phyloP scores from a whole-genome alignment of 1,140 invertebrate species.

The Rhagoletis zephyria region DNA sequence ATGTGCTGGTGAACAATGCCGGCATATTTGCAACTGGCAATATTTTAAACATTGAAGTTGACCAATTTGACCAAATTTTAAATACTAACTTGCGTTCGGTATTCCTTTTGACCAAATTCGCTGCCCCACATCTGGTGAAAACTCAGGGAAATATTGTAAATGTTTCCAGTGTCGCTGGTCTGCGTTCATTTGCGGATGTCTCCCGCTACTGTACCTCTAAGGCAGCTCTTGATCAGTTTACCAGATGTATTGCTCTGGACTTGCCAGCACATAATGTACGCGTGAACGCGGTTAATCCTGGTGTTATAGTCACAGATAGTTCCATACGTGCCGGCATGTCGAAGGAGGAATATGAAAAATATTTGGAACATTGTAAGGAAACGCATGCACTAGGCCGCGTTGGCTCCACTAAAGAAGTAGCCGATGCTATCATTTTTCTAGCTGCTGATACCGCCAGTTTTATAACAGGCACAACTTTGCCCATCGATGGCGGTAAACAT shows the following conservation, averaged over 20 bases:
- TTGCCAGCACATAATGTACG: slow-evolving; percentile 78
- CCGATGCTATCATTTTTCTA: slow-evolving; percentile 83
- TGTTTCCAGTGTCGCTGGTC: slow-evolving; percentile 83
- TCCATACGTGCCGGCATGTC: slow-evolving; percentile 83
- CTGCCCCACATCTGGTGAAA: slow-evolving; percentile 82
- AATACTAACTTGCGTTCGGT: slow-evolving; percentile 83
- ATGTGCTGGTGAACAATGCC: slow-evolving; percentile 85
- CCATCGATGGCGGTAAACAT: slow-evolving; percentile 82
- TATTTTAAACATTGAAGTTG: slow-evolving; percentile 82
- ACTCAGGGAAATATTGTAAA: slow-evolving; percentile 87
- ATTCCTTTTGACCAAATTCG: slow-evolving; percentile 83
- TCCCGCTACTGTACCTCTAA: slow-evolving; percentile 86
- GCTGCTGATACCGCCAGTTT: slow-evolving; percentile 84
- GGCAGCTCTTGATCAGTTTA: slow-evolving; percentile 86
- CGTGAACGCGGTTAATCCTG: slow-evolving; percentile 85
- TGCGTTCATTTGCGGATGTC: slow-evolving; percentile 78
- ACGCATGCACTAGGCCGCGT: slow-evolving; percentile 85
- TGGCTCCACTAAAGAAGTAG: slow-evolving; percentile 82
- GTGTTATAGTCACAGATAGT: slow-evolving; percentile 82
- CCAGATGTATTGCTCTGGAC: slow-evolving; percentile 81
- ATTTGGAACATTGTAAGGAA: slow-evolving; percentile 80
- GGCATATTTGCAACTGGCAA: slow-evolving; percentile 81
- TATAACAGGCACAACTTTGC: slow-evolving; percentile 84
- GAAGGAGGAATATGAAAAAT: slow-evolving; percentile 79
- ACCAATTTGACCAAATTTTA: slow-evolving; percentile 83